Base-by-base conservation (phyloP, 2,797 vertebrate genomes). In the Atherinosoma microstoma region DNA sequence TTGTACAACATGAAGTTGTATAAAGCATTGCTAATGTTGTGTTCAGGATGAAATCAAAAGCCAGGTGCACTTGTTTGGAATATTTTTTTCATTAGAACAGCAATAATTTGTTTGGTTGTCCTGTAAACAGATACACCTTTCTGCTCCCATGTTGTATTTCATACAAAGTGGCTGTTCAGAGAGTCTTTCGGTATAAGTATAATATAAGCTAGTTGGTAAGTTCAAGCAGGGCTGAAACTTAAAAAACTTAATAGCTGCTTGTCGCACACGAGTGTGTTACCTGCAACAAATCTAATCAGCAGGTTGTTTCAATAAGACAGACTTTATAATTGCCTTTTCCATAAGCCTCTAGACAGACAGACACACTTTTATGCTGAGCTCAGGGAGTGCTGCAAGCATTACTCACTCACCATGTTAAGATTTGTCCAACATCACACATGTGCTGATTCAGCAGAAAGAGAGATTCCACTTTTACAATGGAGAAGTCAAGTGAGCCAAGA, bases 331-430 rank as follows among this genome's bases (percentile, higher is more conserved):
- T 69, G 78, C 60, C 64, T 71, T 79, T 65, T 79, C 38, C 67
- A 49, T 86, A 87, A 87, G 81, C 69, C 78, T 77, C 53, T 66
- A 88, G 87, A 84, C 86, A 78, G 84, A 76, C 83, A 83, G 49
- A 85, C 22, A 67, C 67, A 69, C 24, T 65, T 72, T 79, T 86
- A 58, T 80, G 86, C 86, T 86, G 84, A 87, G 70, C 78, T 83
- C 60, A 68, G 78, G 36, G 64, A 72, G 63, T 16, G 51, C 70
- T 77, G 22, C 27, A 63, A 77, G 64, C 12, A 64, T 85, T 86
- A 86, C 80, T 87, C 82, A 89, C 53, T 83, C 51, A 47, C 87
- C 78, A 24, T 68, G 84, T 79, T 63, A 75, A 76, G 76, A 86
- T 87, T 70, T 78, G 73, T 83, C 75, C 66, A 30, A 68, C 70